Evolutionary conservation across 2,797 vertebrate genomes (phyloP), one percentile per base, ranked within the genome.

Genomic region (Sebastolobus alascanus): DNA sequence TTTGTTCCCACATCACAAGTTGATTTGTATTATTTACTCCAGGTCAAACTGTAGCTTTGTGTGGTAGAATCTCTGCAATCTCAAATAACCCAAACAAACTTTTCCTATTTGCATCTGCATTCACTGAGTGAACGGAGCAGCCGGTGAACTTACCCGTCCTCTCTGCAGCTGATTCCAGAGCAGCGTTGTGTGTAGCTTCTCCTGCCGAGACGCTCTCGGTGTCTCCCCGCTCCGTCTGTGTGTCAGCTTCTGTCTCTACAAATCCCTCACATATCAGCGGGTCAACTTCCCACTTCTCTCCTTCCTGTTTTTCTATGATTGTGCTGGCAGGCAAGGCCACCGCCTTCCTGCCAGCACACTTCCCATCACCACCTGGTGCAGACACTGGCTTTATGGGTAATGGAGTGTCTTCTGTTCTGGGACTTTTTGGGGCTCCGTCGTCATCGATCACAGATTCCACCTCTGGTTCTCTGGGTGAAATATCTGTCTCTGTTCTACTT

Each of bases 291-390:
- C 75, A 55, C 65, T 88, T 89, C 72, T 82, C 81, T 77, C 29
- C 81, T 87, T 88, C 84, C 89, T 91, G 87, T 90, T 88, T 88
- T 86, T 88, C 77, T 74, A 33, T 10, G 18, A 55, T 43, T 71
- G 55, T 38, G 22, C 35, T 70, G 7, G 83, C 77, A 68, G 64
- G 73, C 79, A 74, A 58, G 61, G 61, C 79, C 60, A 78, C 73
- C 1, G 58, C 52, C 40, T 82, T 78, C 75, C 76, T 81, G 70
- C 12, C 43, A 37, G 25, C 11, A 38, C 27, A 46, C 35, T 68
- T 80, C 67, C 61, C 68, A 58, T 80, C 73, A 25, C 29, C 56
- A 35, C 65, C 56, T 40, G 37, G 31, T 20, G 14, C 55, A 37
- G 50, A 70, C 58, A 9, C 56, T 27, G 79, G 74, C 38, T 63